Percentiles rank a stretch among this genome's conserved stretches.
Evolutionary conservation across 2,797 vertebrate genomes (phyloP).

Genomic region (Fundulus diaphanus): DNA sequence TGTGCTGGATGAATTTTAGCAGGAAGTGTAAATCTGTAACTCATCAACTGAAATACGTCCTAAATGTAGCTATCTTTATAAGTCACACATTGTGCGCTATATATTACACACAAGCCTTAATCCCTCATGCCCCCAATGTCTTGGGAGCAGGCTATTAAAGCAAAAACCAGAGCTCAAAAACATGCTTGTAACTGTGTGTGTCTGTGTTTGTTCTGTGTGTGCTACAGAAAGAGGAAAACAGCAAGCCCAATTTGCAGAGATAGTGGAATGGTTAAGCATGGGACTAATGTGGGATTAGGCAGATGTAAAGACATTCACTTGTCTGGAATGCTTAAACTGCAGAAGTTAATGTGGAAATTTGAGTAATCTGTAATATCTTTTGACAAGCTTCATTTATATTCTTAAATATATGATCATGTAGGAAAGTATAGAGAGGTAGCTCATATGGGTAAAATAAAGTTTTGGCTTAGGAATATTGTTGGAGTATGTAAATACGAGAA

Average conservation of each 20-base stretch:
- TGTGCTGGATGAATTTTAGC: slow-evolving; percentile 55
- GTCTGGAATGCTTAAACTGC: slow-evolving; percentile 59
- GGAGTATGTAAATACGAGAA: slow-evolving; percentile 42
- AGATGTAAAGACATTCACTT: slow-evolving; percentile 50
- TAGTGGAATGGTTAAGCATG: slow-evolving; percentile 59
- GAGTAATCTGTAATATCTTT: slow-evolving; percentile 67
- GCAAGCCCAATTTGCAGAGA: slow-evolving; percentile 45
- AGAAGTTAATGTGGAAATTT: slow-evolving; percentile 66
- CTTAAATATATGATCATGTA: slow-evolving; percentile 50
- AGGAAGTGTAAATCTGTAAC: slow-evolving; percentile 61
- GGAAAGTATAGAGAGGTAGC: slow-evolving; percentile 49
- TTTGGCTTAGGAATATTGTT: slow-evolving; percentile 41
- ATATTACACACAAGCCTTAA: slow-evolving; percentile 33
- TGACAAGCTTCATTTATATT: slow-evolving; percentile 66
- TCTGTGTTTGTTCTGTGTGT: slow-evolving; percentile 2
- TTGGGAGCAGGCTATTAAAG: slow-evolving; percentile 21
- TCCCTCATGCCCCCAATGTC: slow-evolving; percentile 29
- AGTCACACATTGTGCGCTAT: slow-evolving; percentile 21
- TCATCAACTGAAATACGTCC: slow-evolving; percentile 54
- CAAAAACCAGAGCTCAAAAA: slow-evolving; percentile 20
- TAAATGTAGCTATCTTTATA: slow-evolving; percentile 40
- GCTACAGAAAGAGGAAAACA: slow-evolving; percentile 9
- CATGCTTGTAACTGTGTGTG: neutral
- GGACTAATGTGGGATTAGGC: slow-evolving; percentile 70
- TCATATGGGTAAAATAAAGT: slow-evolving; percentile 39